Percentiles rank a stretch among this genome's conserved stretches.
Conservation (phyloP, 2,797 vertebrate genomes). For the Sphenodon punctatus region DNA sequence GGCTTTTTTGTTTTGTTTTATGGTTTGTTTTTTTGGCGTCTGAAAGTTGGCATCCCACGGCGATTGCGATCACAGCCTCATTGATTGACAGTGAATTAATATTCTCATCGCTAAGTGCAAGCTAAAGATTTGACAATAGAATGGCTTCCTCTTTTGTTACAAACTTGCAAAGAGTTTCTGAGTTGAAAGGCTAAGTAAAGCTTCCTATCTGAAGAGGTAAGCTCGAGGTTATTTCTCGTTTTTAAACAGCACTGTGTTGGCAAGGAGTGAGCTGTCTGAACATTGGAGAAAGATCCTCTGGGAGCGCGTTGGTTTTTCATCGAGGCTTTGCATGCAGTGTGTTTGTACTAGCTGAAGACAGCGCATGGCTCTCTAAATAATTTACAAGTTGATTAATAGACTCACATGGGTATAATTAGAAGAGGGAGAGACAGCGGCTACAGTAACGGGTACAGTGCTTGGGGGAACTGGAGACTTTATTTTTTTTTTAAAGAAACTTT, state of each 20-base stretch:
- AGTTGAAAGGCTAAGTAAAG: conserved; percentile 74
- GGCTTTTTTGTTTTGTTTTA: conserved; percentile 10
- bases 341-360: conserved; percentile 93
- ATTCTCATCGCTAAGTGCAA: conserved; percentile 62
- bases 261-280: conserved; percentile 63
- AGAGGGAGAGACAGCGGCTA: conserved; percentile 94
- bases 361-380: conserved; percentile 96
- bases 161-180: conserved; percentile 59
- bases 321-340: conserved; percentile 72
- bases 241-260: conserved; percentile 45
- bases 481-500: conserved; percentile 93
- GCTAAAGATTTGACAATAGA: conserved; percentile 58
- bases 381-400: conserved; percentile 99
- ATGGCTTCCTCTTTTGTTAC: conserved; percentile 66
- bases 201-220: conserved; percentile 68
- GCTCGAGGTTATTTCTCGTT: conserved; percentile 57
- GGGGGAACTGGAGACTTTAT: conserved; percentile 92
- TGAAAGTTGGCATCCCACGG: conserved; percentile 35
- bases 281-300: conserved; percentile 77
- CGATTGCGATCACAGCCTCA: conserved; percentile 41
- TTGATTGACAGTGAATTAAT: conserved; percentile 67
- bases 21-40: conserved; percentile 42
- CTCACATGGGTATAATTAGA: conserved; percentile 99
- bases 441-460: conserved; percentile 96
- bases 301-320: conserved; percentile 77